Base-by-base conservation (phyloP, 2,888 invertebrate species). In the Agrenia bidenticulata region DNA sequence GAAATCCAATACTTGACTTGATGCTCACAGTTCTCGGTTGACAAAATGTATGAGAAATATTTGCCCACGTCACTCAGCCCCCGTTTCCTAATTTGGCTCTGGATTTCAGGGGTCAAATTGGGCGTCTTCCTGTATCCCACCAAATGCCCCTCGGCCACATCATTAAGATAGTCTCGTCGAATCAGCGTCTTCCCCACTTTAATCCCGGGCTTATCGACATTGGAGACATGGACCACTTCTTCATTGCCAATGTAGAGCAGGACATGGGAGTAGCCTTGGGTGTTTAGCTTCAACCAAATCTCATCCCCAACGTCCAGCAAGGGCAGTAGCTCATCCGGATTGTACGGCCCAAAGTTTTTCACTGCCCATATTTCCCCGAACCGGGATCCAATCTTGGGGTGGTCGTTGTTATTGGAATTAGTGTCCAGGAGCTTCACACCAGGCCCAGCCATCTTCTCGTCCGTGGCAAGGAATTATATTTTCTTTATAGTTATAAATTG, bases 321-420 rank as follows among this genome's bases (percentile, higher is more conserved):
- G 49, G 51, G 24, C 2, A 41, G 24, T 4, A 49, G 50, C 32
- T 53, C 27, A 27, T 54, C 53, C 13, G 23, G 2, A 23, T 58
- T 27, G 24, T 64, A 64, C 15, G 50, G 37, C 1, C 15, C 2
- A 37, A 24, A 64, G 23, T 64, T 21, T 5, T 27, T 32, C 11
- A 64, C 64, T 4, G 60, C 60, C 64, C 64, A 64, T 15, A 64
- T 64, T 13, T 64, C 64, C 59, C 37, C 32, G 19, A 64, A 39
- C n/a, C 37, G 26, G 26, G 63, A 42, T n/a, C 21, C 39, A 26
- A 63, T 27, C 23, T 24, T n/a, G n/a, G n/a, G n/a, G n/a, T n/a
- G n/a, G n/a, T n/a, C n/a, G n/a, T n/a, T n/a, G n/a, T n/a, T n/a
- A n/a, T n/a, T 7, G 24, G 53, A 21, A 5, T 13, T 7, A 7